Evolutionary conservation across 1,140 invertebrate genomes (phyloP).

Genomic region (Drosophila kepulauana): DNA sequence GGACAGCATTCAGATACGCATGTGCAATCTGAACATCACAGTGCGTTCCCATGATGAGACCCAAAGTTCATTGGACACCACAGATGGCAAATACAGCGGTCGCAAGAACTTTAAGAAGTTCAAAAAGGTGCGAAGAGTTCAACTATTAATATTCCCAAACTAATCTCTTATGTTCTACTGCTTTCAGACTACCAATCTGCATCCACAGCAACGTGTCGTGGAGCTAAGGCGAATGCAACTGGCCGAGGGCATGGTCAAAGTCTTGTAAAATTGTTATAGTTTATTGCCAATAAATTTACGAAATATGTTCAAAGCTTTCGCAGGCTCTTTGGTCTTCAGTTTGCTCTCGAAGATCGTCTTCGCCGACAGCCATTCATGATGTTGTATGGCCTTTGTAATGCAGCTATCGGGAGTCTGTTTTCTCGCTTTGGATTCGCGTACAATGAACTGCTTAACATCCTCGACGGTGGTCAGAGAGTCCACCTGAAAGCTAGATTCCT

Average conservation of each 20-base stretch:
- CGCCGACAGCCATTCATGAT: conserved; percentile 73
- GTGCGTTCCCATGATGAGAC: conserved; percentile 34
- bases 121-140: conserved; percentile 57
- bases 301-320: conserved; percentile 75
- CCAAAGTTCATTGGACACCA: conserved; percentile 14
- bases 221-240: conserved; percentile 53
- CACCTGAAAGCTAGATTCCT: conserved; percentile 28
- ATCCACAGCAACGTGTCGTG: conserved; percentile 45
- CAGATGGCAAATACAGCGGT: conserved; percentile 32
- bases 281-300: conserved; percentile 79
- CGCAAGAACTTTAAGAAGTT: conserved; percentile 77
- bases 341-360: conserved; percentile 70
- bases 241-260: conserved; percentile 53
- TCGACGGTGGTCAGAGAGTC: conserved; percentile 48
- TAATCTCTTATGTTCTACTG: no score
- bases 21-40: conserved; percentile 51
- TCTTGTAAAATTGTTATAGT: conserved; percentile 51
- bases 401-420: conserved; percentile 44
- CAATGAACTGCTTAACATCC: conserved; percentile 65
- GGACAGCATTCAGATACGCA: conserved; percentile 60
- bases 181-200: conserved; percentile 32
- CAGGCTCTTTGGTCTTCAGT: conserved; percentile 52
- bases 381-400: conserved; percentile 58
- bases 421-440: conserved; percentile 56
- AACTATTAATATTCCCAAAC: no score